Conservation (phyloP, 2,113 vertebrate genomes). For the Epinephelus fuscoguttatus region DNA sequence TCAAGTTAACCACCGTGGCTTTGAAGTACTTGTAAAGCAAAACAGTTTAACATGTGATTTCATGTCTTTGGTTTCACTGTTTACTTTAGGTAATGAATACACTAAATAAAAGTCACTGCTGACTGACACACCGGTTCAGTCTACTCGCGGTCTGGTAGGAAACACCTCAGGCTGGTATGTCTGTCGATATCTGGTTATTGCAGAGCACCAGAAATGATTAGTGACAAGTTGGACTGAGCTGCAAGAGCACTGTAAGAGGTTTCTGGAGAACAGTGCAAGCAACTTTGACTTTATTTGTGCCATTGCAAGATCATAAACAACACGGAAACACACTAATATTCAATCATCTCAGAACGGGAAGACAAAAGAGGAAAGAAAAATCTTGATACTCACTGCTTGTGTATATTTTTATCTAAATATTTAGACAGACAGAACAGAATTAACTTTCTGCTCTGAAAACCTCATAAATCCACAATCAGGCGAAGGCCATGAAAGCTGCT, state of each 20-base stretch:
- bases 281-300: not conserved
- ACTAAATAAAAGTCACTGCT: not conserved
- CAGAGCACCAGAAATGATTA: no score
- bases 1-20: not conserved
- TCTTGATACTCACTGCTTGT: constrained; percentile 42
- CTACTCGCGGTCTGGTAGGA: not conserved
- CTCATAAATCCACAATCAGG: constrained; percentile 37
- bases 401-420: constrained; percentile 36
- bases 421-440: constrained; percentile 30
- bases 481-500: constrained; percentile 35
- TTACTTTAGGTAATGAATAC: constrained; percentile 6
- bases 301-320: not conserved
- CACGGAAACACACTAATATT: not conserved
- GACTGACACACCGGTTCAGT: not conserved
- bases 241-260: not conserved
- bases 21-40: not conserved
- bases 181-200: not conserved
- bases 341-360: not conserved
- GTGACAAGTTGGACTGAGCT: not conserved
- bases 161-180: not conserved
- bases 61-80: constrained; percentile 6
- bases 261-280: not conserved
- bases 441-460: constrained; percentile 28
- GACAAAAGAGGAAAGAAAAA: not conserved
- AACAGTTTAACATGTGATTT: constrained; percentile 5